These are phyloP conservation scores for Epinotia ramella DNA, from an alignment of 2,888 invertebrate species.

Conservation along the genomic window DNA sequence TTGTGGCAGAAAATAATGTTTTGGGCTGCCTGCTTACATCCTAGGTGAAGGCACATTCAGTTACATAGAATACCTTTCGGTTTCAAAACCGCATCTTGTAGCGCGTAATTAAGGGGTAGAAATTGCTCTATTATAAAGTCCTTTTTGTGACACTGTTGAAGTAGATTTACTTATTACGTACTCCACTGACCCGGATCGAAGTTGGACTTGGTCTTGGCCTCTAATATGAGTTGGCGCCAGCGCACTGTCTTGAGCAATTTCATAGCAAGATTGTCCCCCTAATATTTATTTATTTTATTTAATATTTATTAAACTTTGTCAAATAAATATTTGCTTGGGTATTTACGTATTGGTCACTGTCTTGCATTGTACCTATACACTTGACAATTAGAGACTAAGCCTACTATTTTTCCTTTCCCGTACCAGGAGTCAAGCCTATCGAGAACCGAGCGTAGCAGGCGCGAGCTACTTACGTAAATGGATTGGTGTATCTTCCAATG, in stretches of 20 bases:
- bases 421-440: neutral
- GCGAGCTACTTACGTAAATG: slow-evolving; percentile 44
- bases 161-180: neutral
- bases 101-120: neutral
- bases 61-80: neutral
- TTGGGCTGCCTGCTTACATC: neutral
- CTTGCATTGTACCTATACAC: neutral
- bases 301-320: too few relatives aligned
- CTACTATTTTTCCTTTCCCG: neutral
- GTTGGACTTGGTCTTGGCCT: neutral
- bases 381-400: neutral
- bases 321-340: too few relatives aligned
- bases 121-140: neutral
- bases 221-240: neutral
- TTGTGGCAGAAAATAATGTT: too few relatives aligned
- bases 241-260: too few relatives aligned
- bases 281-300: too few relatives aligned
- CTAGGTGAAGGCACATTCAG: neutral
- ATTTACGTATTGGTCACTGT: neutral
- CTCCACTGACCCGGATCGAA: neutral
- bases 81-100: neutral
- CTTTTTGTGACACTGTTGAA: neutral
- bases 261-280: too few relatives aligned
- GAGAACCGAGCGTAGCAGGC: slow-evolving; percentile 37
- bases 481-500: slow-evolving; percentile 45